phyloP scores from a whole-genome alignment of 2,797 vertebrate species.

The Melanotaenia nigrans region DNA sequence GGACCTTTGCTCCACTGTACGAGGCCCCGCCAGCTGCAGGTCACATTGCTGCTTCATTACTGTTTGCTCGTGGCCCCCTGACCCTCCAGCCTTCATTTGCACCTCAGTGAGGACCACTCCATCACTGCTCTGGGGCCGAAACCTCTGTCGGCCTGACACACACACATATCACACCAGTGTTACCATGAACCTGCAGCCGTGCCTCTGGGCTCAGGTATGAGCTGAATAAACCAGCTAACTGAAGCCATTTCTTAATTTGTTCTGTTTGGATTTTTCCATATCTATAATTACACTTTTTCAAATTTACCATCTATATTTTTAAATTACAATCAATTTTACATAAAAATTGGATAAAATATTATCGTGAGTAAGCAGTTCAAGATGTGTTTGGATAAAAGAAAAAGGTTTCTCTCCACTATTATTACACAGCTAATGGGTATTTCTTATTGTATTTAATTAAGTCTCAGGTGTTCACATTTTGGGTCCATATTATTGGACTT shows the following conservation, averaged over 20 bases:
- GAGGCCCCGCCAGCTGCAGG: slow-evolving; percentile 72
- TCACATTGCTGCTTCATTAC: slow-evolving; percentile 80
- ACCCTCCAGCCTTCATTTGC: slow-evolving; percentile 83
- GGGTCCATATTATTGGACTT: slow-evolving; percentile 34
- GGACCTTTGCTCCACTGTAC: slow-evolving; percentile 55
- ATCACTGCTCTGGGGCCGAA: slow-evolving; percentile 69
- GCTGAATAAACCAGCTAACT: not conserved
- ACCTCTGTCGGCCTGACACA: slow-evolving; percentile 55
- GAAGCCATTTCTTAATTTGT: not conserved
- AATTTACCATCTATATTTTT: not conserved
- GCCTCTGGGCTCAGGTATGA: slow-evolving; percentile 29
- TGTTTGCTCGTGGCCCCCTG: slow-evolving; percentile 81
- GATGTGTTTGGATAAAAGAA: not conserved
- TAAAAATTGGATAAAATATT: too few relatives aligned
- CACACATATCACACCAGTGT: slow-evolving; percentile 68
- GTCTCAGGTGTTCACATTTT: slow-evolving; percentile 26
- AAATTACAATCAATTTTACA: too few relatives aligned
- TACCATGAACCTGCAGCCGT: slow-evolving; percentile 42
- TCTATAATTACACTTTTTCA: not conserved
- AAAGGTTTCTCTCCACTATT: not conserved
- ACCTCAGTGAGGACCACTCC: slow-evolving; percentile 81
- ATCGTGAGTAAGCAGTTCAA: not conserved
- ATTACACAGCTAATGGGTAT: not conserved
- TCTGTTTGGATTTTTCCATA: not conserved
- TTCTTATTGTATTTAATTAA: slow-evolving; percentile 12